Base-by-base conservation (phyloP, 2,113 vertebrate species). In the Aptenodytes patagonicus region DNA sequence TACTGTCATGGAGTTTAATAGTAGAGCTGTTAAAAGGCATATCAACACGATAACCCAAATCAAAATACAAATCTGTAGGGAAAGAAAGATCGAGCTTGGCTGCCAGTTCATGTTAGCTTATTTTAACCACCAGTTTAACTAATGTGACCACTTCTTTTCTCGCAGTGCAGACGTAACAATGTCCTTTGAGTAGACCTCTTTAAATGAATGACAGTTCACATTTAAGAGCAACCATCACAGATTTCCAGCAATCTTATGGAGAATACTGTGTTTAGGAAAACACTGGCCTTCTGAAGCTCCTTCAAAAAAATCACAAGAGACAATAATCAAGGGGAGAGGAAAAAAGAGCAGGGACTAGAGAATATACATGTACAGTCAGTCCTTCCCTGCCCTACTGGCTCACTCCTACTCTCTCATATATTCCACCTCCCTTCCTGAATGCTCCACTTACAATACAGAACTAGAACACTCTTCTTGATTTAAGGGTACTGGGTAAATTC, bases 101-200 rank as follows among this genome's bases (percentile, higher is more conserved):
- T 87, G 34, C 29, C 34, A 40, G 4, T 55, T 87, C 57, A 36
- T 71, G 26, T 17, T 52, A 60, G 32, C 32, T 42, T 51, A 20
- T 68, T 93, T 89, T 82, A 71, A 87, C 31, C 26, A 85, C 21
- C 15, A 24, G 71, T 87, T 83, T 54, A 86, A 69, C 49, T 73
- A 73, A 70, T 4, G 16, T 1, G 26, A 55, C 8, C 29, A 46
- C 10, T 85, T 54, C 1, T 76, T 69, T 66, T 19, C 42, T 71
- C 1, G 0, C 18, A 55, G 24, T 26, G 40, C 49, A 78, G 9
- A 19, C 13, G 14, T 9, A 71, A 66, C 0, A 0, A 32, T 0
- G 0, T 28, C 47, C 55, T 90, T 60, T 49, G 15, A 91, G 17
- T 3, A 68, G 32, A 77, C 11, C 44, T 55, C 83, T 89, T 60